Evolutionary conservation across 2,888 invertebrate genomes (phyloP), one percentile per base, ranked within the genome.

Genomic region (Epirrhoe tristata): DNA sequence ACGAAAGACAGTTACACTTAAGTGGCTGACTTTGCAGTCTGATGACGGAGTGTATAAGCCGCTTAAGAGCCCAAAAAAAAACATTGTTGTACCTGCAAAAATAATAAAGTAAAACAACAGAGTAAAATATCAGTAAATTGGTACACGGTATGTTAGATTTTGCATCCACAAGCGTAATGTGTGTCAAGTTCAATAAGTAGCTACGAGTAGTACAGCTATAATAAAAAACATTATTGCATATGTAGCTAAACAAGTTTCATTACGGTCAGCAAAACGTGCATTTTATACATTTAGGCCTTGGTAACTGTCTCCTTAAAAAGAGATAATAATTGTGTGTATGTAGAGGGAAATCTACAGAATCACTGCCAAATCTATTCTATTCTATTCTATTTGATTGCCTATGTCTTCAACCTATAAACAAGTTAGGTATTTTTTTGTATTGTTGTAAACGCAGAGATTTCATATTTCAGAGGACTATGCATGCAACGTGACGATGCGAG

Each of bases 401-500:
- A n/a, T n/a, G n/a, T n/a, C n/a, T n/a, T n/a, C n/a, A n/a, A n/a
- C n/a, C n/a, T n/a, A n/a, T n/a, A n/a, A n/a, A n/a, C n/a, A n/a
- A n/a, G n/a, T n/a, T n/a, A n/a, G n/a, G n/a, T n/a, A n/a, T n/a
- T n/a, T 24, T 24, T 24, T 24, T 24, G 24, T 24, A 2, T 24
- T 2, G 24, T 24, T 24, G 1, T 24, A 24, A 24, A 24, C n/a
- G n/a, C n/a, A 16, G 6, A 56, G 34, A 43, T 43, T 59, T 39
- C 1, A 24, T 0, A 53, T 73, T 70, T 8, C 90, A 96, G 96
- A 94, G 76, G 94, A 95, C 78, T 96, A 96, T 77, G 93, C 94
- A 1, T 95, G 95, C 72, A 95, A 96, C 74, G 95, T 96, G 6
- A 90, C 94, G 6, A 92, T 96, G 91, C 93, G 94, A 72, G 96